Evolutionary conservation across 2,888 invertebrate genomes (phyloP).

Genomic region (Drosophila helvetica): DNA sequence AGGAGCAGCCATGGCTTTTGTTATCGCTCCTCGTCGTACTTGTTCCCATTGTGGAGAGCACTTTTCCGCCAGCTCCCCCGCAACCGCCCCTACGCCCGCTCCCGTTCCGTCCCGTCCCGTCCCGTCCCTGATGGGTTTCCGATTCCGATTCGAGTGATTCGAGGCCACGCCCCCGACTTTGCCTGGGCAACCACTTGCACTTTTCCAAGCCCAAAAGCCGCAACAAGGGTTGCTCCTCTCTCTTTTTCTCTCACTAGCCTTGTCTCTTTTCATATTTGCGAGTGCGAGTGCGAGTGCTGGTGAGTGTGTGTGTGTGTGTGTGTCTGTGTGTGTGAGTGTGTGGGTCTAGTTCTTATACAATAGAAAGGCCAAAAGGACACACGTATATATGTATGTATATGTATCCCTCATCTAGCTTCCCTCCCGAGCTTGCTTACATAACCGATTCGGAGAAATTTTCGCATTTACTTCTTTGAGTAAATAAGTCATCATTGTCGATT

Average conservation of each 20-base stretch:
- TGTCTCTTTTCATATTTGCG: not conserved
- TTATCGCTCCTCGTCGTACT: slow-evolving; percentile 37
- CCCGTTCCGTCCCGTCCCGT: too few species aligned
- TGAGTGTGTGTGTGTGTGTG: slow-evolving; percentile 5
- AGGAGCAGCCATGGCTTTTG: slow-evolving; percentile 28
- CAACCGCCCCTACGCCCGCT: slow-evolving; percentile 5
- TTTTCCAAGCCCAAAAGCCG: slow-evolving; percentile 59
- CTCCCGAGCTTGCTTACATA: slow-evolving; percentile 44
- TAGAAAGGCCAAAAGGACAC: slow-evolving; percentile 67
- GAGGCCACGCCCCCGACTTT: slow-evolving; percentile 69
- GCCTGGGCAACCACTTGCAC: slow-evolving; percentile 71
- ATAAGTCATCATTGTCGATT: slow-evolving; percentile 79
- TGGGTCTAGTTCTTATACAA: slow-evolving; percentile 46
- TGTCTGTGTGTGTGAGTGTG: slow-evolving; percentile 29
- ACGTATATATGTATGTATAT: slow-evolving; percentile 13
- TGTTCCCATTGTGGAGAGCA: slow-evolving; percentile 43
- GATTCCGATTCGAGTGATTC: slow-evolving; percentile 62
- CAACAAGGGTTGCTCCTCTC: slow-evolving; percentile 71
- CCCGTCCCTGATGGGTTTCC: slow-evolving; percentile 67
- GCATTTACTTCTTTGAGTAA: slow-evolving; percentile 60
- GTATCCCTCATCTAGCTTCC: slow-evolving; percentile 4
- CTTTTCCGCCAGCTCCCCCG: slow-evolving; percentile 51
- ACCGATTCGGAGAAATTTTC: slow-evolving; percentile 38
- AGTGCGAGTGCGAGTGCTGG: not conserved
- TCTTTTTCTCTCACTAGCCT: slow-evolving; percentile 12